A percentile compares a stretch with the other conserved stretches of the same genome.
These are phyloP conservation scores for Prenolepis imparis DNA, from an alignment of 2,888 invertebrate genomes.

Conservation along the genomic window DNA sequence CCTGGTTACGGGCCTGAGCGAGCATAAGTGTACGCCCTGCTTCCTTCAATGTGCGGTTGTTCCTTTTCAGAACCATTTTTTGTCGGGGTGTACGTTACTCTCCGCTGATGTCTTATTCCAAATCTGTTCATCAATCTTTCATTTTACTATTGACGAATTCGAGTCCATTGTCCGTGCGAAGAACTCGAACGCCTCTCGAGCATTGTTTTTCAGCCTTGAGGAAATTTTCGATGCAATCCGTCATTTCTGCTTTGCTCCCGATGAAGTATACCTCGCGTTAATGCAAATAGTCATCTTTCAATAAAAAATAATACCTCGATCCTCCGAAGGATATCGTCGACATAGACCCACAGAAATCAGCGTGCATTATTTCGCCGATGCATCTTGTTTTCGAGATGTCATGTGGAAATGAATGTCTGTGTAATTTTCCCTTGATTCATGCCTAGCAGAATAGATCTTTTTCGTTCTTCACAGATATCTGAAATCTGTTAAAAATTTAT, in stretches of 20 bases:
- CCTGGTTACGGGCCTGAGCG: too few relatives aligned
- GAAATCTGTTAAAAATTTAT: conserved; percentile 29
- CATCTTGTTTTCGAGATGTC: neutral
- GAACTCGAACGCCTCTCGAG: neutral
- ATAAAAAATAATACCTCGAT: neutral
- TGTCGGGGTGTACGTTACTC: conserved; percentile 1
- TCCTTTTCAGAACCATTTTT: conserved; percentile 17
- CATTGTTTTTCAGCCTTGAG: neutral
- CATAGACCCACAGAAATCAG: neutral
- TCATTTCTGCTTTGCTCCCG: neutral
- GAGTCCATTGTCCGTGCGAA: neutral
- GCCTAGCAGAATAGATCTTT: neutral
- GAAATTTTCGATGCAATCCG: neutral
- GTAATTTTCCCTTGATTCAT: neutral
- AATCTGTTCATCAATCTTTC: neutral
- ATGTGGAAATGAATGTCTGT: neutral
- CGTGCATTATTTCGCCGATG: neutral
- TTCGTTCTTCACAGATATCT: neutral
- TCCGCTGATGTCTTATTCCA: neutral
- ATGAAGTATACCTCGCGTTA: neutral
- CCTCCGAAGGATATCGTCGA: neutral
- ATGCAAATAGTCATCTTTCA: conserved; percentile 14
- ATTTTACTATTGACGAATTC: neutral
- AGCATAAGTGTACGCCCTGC: neutral
- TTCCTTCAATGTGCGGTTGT: conserved; percentile 18